These are phyloP conservation scores for Chesias legatella DNA, from an alignment of 2,888 invertebrate species.

Conservation along the genomic window DNA sequence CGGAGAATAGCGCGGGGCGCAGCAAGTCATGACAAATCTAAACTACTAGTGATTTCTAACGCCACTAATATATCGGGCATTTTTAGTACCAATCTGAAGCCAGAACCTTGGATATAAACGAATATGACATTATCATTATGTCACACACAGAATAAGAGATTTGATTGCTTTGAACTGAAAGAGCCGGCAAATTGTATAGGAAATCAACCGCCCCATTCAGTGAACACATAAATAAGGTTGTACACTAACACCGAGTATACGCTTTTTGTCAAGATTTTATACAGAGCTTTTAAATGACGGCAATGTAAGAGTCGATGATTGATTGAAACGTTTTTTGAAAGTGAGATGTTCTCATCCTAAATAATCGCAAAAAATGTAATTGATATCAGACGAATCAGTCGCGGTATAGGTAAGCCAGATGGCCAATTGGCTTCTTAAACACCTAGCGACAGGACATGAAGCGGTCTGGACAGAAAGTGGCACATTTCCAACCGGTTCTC, in stretches of 20 bases:
- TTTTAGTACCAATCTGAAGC: no score
- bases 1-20: no score
- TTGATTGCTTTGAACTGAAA: slow-evolving; percentile 62
- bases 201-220: slow-evolving; percentile 22
- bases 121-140: slow-evolving; percentile 29
- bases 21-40: no score
- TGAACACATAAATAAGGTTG: not conserved
- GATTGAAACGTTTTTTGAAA: not conserved
- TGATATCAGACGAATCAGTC: slow-evolving; percentile 4
- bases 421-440: slow-evolving; percentile 19
- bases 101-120: slow-evolving; percentile 3
- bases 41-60: no score
- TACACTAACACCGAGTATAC: no score
- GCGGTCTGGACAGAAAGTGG: slow-evolving; percentile 26
- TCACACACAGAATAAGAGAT: slow-evolving; percentile 30
- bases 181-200: slow-evolving; percentile 51
- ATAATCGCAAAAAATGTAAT: slow-evolving; percentile 6
- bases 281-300: not conserved
- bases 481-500: slow-evolving; percentile 30
- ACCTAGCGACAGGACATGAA: slow-evolving; percentile 21
- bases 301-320: not conserved
- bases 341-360: not conserved
- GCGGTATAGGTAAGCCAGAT: slow-evolving; percentile 5
- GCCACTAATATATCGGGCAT: no score
- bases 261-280: slow-evolving; percentile 1